Base-by-base conservation (phyloP, 2,797 vertebrate species). In the Gobionotothen gibberifrons region DNA sequence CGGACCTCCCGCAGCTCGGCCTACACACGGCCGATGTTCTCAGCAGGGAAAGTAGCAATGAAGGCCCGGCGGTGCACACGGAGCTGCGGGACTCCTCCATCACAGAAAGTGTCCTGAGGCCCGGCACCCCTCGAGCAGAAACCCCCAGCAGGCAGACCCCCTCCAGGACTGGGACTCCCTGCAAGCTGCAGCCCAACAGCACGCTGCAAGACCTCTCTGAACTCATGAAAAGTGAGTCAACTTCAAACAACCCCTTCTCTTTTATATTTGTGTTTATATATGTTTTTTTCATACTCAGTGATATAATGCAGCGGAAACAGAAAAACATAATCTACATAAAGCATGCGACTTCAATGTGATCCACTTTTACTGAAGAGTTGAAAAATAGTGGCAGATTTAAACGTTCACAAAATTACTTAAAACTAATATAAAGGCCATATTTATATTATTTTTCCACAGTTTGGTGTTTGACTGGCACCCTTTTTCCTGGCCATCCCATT, bases 161-260 rank as follows among this genome's bases (percentile, higher is more conserved):
- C 16, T 96, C 96, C 90, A 96, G 86, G 93, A 93, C 95, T 5
- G 91, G 92, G 11, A 93, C 94, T 42, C 95, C 96, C 54, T 92
- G 84, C 61, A 96, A 96, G 90, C 92, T 85, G 82, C 96, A 92
- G 89, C 79, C 95, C 0, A 93, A 92, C 84, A 96, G 93, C 89
- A 94, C 94, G 74, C 91, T 97, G 67, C 93, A 90, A 78, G 97
- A 97, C 69, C 91, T 98, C 79, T 98, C 97, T 3, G 96, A 96
- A 82, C 95, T 99, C 77, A 98, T 98, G 97, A 99, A 97, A 95
- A 96, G 98, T 99, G 93, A 96, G 98, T 96, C 68, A 1, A 0
- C 12, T 32, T 57, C 47, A 48, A 47, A 42, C 21, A 5, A 3
- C 10, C 14, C 14, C 16, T 22, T 60, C 21, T 48, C 11, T 69